Evolutionary conservation across 2,888 invertebrate species (phyloP).

Genomic region (Chloroclysta siterata): DNA sequence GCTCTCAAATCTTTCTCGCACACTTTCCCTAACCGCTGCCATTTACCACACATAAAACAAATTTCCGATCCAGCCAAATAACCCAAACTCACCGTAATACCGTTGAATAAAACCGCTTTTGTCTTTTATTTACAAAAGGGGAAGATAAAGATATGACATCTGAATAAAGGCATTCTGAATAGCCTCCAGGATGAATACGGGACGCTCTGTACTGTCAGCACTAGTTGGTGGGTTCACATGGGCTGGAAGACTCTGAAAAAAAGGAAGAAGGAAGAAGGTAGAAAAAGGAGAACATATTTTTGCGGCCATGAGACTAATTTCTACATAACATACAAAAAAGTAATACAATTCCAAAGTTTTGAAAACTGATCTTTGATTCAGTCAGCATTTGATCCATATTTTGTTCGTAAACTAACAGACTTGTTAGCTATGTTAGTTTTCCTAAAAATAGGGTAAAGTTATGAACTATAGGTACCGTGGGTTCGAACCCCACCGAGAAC

Average conservation of each 20-base stretch:
- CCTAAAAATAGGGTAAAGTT: no score
- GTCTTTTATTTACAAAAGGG: slow-evolving; percentile 60
- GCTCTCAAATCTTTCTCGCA: slow-evolving; percentile 6
- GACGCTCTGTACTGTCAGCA: slow-evolving; percentile 8
- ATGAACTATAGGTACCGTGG: no score
- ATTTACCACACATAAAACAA: slow-evolving; percentile 37
- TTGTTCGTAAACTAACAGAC: no score
- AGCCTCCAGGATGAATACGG: slow-evolving; percentile 48
- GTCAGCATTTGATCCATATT: no score
- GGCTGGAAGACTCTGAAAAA: not conserved
- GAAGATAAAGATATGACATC: slow-evolving; percentile 58
- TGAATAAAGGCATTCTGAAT: slow-evolving; percentile 53
- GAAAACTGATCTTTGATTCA: no score
- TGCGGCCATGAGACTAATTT: no score
- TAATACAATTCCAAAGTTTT: no score
- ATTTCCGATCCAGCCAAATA: slow-evolving; percentile 38
- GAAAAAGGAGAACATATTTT: no score
- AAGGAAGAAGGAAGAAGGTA: no score
- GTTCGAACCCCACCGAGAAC: no score
- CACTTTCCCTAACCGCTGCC: slow-evolving; percentile 8
- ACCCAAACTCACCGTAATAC: slow-evolving; percentile 36
- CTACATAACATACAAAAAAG: no score
- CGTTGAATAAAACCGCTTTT: slow-evolving; percentile 47
- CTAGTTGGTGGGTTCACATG: not conserved
- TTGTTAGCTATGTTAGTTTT: no score